Conservation (phyloP, 2,888 invertebrate species). For the Therioaphis trifolii region DNA sequence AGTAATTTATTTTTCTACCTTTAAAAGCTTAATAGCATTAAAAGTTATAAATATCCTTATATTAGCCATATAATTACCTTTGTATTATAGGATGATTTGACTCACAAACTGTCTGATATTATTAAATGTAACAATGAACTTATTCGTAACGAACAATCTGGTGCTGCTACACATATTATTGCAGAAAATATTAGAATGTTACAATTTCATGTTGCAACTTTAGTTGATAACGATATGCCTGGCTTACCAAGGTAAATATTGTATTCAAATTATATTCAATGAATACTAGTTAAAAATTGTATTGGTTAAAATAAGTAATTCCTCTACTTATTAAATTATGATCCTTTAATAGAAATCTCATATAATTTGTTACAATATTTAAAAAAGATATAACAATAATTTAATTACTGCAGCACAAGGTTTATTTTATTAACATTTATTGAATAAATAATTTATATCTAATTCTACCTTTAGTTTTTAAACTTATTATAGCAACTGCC, state of each 20-base stretch:
- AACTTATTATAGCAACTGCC: too few relatives aligned
- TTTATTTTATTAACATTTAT: too few relatives aligned
- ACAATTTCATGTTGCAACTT: conserved; percentile 97
- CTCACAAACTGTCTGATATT: conserved; percentile 98
- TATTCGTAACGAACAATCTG: conserved; percentile 92
- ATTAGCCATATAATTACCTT: background rate
- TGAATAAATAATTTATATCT: too few relatives aligned
- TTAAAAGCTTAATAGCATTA: background rate
- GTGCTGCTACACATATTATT: conserved; percentile 97
- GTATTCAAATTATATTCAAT: conserved; percentile 17
- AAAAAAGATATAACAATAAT: too few relatives aligned
- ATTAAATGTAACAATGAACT: conserved; percentile 98
- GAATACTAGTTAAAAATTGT: too few relatives aligned
- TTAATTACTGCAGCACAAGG: too few relatives aligned
- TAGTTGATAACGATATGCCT: conserved; percentile 99
- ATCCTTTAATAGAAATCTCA: too few relatives aligned
- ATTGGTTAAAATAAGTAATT: too few relatives aligned
- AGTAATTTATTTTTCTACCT: conserved; percentile 66
- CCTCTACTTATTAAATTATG: too few relatives aligned
- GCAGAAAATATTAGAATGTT: conserved; percentile 97
- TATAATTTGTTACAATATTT: too few relatives aligned
- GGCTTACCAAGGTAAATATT: conserved; percentile 82
- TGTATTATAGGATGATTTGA: conserved; percentile 88
- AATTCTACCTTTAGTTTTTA: too few relatives aligned
- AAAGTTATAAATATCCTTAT: background rate